Base-by-base conservation (phyloP, 2,113 vertebrate genomes). In the Hirundichthys speculiger region DNA sequence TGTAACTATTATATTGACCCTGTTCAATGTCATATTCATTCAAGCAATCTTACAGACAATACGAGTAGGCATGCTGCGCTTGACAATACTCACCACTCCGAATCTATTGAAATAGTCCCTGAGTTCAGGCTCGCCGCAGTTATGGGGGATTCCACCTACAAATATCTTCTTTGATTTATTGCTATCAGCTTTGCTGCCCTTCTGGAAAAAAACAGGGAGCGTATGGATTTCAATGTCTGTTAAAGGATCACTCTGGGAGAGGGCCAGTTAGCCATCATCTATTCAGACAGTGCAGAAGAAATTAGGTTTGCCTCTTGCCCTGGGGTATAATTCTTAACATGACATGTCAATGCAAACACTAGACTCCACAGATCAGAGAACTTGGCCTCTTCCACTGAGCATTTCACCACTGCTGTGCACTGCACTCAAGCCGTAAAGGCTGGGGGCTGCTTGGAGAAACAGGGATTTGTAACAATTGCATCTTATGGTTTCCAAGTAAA, bases 71-170 rank as follows among this genome's bases (percentile, higher is more conserved):
- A 53, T 83, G 42, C 55, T 63, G 70, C 27, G 41, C 55, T 48
- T 43, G 13, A 55, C 57, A 73, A 78, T 86, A 97, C 98, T 99
- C 92, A 99, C 98, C 98, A 97, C 96, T 95, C 98, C 98, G 56
- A 99, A 99, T 90, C 97, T 96, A 94, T 97, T 99, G 95, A 99
- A 99, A 96, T 99, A 99, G 86, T 99, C 98, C 95, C 96, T 98
- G 95, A 99, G 97, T 93, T 99, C 98, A 75, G 96, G 95, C 92
- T 99, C 98, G 52, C 97, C 97, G 89, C 98, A 99, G 91, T 99
- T 99, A 93, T 99, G 98, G 92, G 98, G 98, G 87, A 99, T 99
- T 83, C 98, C 98, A 87, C 98, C 98, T 68, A 99, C 98, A 95
- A 99, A 99, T 87, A 99, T 98, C 91, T 99, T 99, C 94, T 98